These are phyloP conservation scores for Cyanistes caeruleus DNA, from an alignment of 2,113 vertebrate species.

Conservation along the genomic window DNA sequence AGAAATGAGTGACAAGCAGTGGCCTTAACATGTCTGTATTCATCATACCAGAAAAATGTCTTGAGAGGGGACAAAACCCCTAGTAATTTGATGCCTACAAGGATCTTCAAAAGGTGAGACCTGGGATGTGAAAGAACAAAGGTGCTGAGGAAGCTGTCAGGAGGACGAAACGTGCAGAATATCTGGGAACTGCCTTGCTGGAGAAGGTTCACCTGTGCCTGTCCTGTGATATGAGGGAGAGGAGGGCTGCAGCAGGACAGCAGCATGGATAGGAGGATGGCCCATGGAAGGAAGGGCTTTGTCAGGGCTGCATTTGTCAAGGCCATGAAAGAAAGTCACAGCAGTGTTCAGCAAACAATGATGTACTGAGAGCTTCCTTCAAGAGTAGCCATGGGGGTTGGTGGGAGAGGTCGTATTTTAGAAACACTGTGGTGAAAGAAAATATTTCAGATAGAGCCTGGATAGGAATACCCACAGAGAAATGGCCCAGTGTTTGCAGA, in stretches of 20 bases:
- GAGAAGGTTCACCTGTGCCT: background rate
- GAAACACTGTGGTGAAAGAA: background rate
- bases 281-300: background rate
- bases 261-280: background rate
- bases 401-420: background rate
- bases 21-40: background rate
- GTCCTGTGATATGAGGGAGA: background rate
- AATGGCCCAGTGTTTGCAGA: background rate
- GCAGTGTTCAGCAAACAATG: background rate
- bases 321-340: background rate
- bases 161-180: rapidly evolving
- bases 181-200: background rate
- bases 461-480: background rate
- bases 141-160: background rate
- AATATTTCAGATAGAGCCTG: background rate
- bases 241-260: background rate
- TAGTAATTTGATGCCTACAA: background rate
- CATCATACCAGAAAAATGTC: background rate
- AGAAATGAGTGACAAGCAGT: background rate
- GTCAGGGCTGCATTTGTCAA: background rate
- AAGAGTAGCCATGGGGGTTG: background rate
- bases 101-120: background rate
- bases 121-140: background rate
- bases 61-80: background rate
- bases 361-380: background rate